phyloP scores from a whole-genome alignment of 2,888 invertebrate species.

The Andrena dorsata region DNA sequence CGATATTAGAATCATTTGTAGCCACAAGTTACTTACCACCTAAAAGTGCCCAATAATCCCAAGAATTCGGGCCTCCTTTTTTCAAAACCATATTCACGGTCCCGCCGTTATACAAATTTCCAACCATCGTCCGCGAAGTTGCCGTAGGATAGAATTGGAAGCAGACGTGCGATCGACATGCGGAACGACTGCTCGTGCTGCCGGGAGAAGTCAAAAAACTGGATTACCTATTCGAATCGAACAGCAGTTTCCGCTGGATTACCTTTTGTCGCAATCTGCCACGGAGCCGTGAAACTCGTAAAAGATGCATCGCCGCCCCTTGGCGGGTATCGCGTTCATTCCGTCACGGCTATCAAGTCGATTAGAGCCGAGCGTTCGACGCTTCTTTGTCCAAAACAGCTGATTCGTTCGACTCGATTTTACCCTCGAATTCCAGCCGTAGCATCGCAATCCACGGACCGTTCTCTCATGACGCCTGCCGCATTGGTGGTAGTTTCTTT shows the following conservation, averaged over 20 bases:
- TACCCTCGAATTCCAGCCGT: slow-evolving; percentile 62
- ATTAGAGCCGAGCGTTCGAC: slow-evolving; percentile 64
- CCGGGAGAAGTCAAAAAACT: slow-evolving; percentile 20
- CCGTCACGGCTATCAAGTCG: slow-evolving; percentile 67
- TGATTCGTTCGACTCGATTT: slow-evolving; percentile 70
- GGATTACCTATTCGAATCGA: slow-evolving; percentile 42
- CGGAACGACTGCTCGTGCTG: neutral
- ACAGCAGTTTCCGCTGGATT: slow-evolving; percentile 61
- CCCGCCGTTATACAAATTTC: neutral
- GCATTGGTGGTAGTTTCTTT: slow-evolving; percentile 61
- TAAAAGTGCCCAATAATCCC: no score
- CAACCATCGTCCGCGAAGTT: neutral
- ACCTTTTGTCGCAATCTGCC: slow-evolving; percentile 44
- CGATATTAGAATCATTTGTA: no score
- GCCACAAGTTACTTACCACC: no score
- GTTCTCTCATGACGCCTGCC: slow-evolving; percentile 35
- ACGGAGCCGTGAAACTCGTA: slow-evolving; percentile 45
- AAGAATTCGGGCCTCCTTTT: no score
- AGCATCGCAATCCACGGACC: slow-evolving; percentile 32
- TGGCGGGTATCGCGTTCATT: slow-evolving; percentile 55
- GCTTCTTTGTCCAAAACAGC: slow-evolving; percentile 72
- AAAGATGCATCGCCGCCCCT: slow-evolving; percentile 56
- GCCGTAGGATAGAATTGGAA: neutral
- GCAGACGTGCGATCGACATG: neutral
- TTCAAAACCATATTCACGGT: neutral